Percentiles rank a stretch among this genome's conserved stretches.
phyloP scores from a whole-genome alignment of 2,113 vertebrate genomes.

The Apistogramma diplotaenia region DNA sequence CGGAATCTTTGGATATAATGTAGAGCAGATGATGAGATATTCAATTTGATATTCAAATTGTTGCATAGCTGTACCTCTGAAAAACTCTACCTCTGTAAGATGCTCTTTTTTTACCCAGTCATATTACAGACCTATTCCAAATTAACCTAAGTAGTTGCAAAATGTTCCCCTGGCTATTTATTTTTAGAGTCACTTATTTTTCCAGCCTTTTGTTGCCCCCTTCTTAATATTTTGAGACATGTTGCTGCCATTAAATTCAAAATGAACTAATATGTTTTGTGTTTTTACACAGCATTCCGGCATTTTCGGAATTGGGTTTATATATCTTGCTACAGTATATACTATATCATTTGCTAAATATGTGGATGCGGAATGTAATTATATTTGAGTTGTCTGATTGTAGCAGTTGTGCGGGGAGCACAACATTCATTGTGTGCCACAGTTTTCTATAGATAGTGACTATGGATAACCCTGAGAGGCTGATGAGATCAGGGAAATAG shows the following conservation, averaged over 20 bases:
- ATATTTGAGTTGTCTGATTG: conserved; percentile 9
- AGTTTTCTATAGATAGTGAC: conserved; percentile 27
- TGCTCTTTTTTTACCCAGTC: background rate
- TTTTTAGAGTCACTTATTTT: background rate
- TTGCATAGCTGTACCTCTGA: too few species aligned
- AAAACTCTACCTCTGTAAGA: background rate
- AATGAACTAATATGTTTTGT: background rate
- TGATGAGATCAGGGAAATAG: conserved; percentile 40
- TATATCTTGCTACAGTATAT: background rate
- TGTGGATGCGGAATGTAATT: conserved; percentile 7
- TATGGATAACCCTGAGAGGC: conserved; percentile 28
- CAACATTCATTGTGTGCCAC: conserved; percentile 2
- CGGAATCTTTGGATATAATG: background rate
- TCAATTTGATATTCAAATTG: background rate
- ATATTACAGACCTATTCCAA: background rate
- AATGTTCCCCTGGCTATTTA: background rate
- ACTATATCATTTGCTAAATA: background rate
- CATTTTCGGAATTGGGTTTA: too few species aligned
- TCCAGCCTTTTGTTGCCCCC: background rate
- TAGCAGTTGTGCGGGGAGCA: background rate
- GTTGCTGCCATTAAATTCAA: background rate
- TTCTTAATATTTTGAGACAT: background rate
- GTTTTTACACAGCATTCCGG: too few species aligned
- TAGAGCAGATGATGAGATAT: background rate
- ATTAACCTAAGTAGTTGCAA: background rate